Evolutionary conservation across 2,797 vertebrate species (phyloP).

Genomic region (Brotula barbata): DNA sequence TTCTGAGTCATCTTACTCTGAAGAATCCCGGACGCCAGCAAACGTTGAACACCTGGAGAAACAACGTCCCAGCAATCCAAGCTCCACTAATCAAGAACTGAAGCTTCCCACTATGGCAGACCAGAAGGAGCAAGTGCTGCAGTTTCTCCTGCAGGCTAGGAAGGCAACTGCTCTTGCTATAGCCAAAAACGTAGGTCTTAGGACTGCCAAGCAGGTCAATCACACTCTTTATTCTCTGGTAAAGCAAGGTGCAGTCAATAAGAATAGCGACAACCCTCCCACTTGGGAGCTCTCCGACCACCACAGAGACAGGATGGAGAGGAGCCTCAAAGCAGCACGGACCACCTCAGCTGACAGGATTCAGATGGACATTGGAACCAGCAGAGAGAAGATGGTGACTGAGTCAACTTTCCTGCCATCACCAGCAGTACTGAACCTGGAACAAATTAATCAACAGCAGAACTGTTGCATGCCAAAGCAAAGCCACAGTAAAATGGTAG

Average conservation of each 20-base stretch:
- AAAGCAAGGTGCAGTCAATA: conserved; percentile 86
- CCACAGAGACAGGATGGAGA: conserved; percentile 85
- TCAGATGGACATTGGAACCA: conserved; percentile 9
- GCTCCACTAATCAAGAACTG: conserved; percentile 31
- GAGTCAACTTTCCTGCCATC: conserved; percentile 19
- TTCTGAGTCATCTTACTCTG: conserved; percentile 54
- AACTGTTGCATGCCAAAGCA: conserved; percentile 37
- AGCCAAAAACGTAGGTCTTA: conserved; percentile 87
- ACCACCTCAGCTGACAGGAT: neutral
- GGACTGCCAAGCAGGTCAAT: conserved; percentile 83
- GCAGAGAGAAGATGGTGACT: neutral
- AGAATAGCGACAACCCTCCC: conserved; percentile 68
- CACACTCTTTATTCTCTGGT: conserved; percentile 84
- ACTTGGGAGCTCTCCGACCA: conserved; percentile 85
- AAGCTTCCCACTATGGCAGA: conserved; percentile 75
- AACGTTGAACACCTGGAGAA: conserved; percentile 15
- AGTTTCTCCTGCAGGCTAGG: conserved; percentile 76
- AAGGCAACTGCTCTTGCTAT: conserved; percentile 81
- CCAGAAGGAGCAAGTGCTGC: conserved; percentile 84
- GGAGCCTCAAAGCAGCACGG: conserved; percentile 77
- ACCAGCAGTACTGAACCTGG: conserved; percentile 27
- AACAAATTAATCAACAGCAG: conserved; percentile 10
- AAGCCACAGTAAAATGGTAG: conserved; percentile 48
- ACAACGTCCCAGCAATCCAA: conserved; percentile 1
- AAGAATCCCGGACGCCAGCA: conserved; percentile 37